These are phyloP conservation scores for Acleris cristana DNA, from an alignment of 2,888 invertebrate genomes.

Conservation along the genomic window DNA sequence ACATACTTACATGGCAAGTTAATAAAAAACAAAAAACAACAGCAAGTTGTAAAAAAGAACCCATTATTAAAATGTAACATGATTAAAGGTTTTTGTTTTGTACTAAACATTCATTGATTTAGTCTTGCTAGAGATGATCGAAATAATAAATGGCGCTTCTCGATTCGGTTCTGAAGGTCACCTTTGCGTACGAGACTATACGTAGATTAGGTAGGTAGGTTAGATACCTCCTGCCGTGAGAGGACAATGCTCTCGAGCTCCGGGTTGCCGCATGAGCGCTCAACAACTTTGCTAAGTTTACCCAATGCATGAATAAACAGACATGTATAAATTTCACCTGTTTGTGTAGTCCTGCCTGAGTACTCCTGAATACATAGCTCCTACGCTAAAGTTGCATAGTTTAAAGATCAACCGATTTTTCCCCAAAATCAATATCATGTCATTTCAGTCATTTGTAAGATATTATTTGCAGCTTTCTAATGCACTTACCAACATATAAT, in stretches of 20 bases:
- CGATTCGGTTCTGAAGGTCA: slow-evolving; percentile 23
- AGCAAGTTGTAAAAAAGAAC: no score
- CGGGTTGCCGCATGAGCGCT: slow-evolving; percentile 24
- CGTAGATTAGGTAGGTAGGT: no score
- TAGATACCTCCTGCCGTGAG: slow-evolving; percentile 3
- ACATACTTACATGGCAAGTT: no score
- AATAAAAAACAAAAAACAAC: no score
- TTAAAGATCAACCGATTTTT: no score
- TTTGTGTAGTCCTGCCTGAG: no score
- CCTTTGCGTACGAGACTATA: slow-evolving; percentile 14
- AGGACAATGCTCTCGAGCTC: slow-evolving; percentile 26
- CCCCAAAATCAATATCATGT: neutral
- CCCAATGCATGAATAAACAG: slow-evolving; percentile 34
- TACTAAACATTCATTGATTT: neutral
- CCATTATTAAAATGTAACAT: no score
- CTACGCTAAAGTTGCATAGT: no score
- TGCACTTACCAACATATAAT: slow-evolving; percentile 15
- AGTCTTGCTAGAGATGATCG: neutral
- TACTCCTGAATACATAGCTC: no score
- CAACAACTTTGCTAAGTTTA: slow-evolving; percentile 22
- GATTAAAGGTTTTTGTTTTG: no score
- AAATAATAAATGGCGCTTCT: neutral
- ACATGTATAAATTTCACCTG: slow-evolving; percentile 14
- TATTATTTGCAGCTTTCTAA: slow-evolving; percentile 26
- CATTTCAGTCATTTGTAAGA: slow-evolving; percentile 8